phyloP scores from a whole-genome alignment of 2,888 invertebrate genomes.

The Yponomeuta evonymella region DNA sequence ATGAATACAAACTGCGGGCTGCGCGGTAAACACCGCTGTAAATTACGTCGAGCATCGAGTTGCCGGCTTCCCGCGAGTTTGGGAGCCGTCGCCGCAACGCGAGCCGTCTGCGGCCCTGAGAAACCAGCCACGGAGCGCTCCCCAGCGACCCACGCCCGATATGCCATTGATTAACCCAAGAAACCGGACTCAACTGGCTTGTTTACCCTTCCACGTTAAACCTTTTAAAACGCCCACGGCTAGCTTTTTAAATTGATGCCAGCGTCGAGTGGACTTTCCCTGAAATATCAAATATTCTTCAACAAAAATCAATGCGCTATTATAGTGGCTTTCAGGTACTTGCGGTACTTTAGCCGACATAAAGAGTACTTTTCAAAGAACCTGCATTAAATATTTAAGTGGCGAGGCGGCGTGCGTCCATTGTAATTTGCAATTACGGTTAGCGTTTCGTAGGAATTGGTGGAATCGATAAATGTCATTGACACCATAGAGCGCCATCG shows the following conservation, averaged over 20 bases:
- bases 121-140: constrained; percentile 38
- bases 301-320: constrained; percentile 1
- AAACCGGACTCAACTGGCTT: constrained; percentile 11
- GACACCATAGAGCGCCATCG: constrained; percentile 64
- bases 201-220: not conserved
- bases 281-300: not conserved
- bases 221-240: not conserved
- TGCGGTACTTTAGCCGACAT: not conserved
- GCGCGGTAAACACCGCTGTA: constrained; percentile 62
- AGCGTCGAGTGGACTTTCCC: not conserved
- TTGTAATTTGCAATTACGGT: constrained; percentile 57
- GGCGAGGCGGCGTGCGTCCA: constrained; percentile 15
- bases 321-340: not conserved
- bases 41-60: constrained; percentile 45
- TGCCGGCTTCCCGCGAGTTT: constrained; percentile 34
- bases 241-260: not conserved
- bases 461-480: constrained; percentile 72
- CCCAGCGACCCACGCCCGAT: constrained; percentile 40
- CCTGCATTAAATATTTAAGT: constrained; percentile 30
- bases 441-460: constrained; percentile 52
- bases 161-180: constrained; percentile 38
- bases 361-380: constrained; percentile 16
- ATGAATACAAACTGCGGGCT: constrained; percentile 72
- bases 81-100: constrained; percentile 40
- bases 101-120: constrained; percentile 28